Evolutionary conservation across 2,888 invertebrate genomes (phyloP).

Genomic region (Phalangium opilio): DNA sequence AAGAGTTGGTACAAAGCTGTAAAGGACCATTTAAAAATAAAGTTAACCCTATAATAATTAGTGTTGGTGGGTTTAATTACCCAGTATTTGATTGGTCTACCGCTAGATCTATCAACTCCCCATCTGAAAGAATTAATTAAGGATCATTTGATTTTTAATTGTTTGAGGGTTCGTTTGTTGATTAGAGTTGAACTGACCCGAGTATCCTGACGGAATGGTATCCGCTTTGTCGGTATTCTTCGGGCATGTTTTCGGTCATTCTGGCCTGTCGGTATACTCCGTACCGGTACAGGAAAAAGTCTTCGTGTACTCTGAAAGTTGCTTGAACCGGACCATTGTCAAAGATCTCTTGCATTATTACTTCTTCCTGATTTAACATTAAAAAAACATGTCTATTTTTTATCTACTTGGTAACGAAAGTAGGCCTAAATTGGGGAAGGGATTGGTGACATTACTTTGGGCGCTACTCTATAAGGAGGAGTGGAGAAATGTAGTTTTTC

Average conservation of each 20-base stretch:
- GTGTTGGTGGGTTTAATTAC: constrained; percentile 39
- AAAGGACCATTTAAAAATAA: constrained; percentile 21
- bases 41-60: too few relatives aligned
- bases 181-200: constrained; percentile 41
- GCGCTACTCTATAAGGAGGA: constrained; percentile 33
- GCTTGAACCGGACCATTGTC: constrained; percentile 88
- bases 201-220: constrained; percentile 81
- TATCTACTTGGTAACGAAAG: too few relatives aligned
- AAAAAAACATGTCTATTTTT: too few relatives aligned
- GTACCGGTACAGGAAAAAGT: constrained; percentile 75
- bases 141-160: background rate
- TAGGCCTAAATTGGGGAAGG: too few relatives aligned
- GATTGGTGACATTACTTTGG: constrained; percentile 25
- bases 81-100: constrained; percentile 60
- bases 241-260: constrained; percentile 36
- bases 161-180: background rate
- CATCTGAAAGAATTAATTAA: constrained; percentile 35
- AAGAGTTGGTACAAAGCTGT: constrained; percentile 82
- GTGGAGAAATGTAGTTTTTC: constrained; percentile 31
- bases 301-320: constrained; percentile 73
- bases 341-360: constrained; percentile 82
- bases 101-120: constrained; percentile 53
- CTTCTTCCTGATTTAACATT: too few relatives aligned
- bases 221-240: constrained; percentile 40
- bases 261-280: constrained; percentile 62